A percentile compares a stretch with the other conserved stretches of the same genome.
Conservation (phyloP, 2,888 invertebrate genomes). For the Athalia cordata region DNA sequence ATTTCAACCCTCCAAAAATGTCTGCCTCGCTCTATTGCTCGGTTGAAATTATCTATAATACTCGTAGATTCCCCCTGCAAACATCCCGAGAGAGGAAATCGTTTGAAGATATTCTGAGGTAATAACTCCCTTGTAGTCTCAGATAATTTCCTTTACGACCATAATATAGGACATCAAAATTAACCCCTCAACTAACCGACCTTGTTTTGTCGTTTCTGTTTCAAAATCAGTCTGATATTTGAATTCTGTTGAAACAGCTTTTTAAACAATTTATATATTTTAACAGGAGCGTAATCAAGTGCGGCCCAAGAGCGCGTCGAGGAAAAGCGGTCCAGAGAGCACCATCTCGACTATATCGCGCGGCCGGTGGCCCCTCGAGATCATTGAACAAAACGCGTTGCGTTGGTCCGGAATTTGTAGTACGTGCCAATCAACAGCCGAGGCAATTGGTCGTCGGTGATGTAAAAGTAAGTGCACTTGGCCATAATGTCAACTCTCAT, state of each 20-base stretch:
- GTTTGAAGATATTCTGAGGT: no score
- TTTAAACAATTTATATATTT: background rate
- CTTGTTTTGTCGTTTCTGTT: no score
- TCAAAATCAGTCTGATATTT: no score
- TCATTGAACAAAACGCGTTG: constrained; percentile 74
- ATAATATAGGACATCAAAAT: no score
- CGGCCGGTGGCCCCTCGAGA: constrained; percentile 74
- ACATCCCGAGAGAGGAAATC: no score
- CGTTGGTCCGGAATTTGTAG: constrained; percentile 85
- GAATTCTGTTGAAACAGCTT: no score
- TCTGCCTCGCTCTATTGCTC: background rate
- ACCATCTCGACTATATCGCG: constrained; percentile 82
- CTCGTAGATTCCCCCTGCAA: no score
- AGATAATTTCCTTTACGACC: no score
- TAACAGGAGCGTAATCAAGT: constrained; percentile 57
- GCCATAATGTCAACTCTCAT: background rate
- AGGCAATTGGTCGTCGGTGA: constrained; percentile 79
- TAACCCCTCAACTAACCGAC: background rate
- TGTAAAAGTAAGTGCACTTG: constrained; percentile 70
- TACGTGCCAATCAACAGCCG: constrained; percentile 80
- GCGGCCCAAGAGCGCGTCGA: constrained; percentile 71
- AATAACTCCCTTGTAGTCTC: no score
- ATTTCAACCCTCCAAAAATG: background rate
- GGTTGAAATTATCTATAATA: background rate
- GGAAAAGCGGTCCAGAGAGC: constrained; percentile 84